A percentile compares a stretch with the other conserved stretches of the same genome.
phyloP scores from a whole-genome alignment of 1,140 invertebrate genomes.

The Berghia stephanieae region DNA sequence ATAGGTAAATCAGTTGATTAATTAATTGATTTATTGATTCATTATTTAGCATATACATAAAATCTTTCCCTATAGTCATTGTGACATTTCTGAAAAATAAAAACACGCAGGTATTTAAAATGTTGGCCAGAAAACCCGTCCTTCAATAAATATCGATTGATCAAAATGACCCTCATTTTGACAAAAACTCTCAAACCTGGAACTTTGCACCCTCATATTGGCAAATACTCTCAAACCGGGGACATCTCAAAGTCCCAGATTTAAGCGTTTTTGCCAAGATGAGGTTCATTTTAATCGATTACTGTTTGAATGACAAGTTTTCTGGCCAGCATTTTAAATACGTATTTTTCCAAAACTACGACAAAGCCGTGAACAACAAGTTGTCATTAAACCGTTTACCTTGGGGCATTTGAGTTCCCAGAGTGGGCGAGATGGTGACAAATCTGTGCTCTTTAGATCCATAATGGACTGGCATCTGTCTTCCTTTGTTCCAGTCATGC shows the following conservation, averaged over 20 bases:
- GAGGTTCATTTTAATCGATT: no score
- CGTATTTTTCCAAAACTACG: no score
- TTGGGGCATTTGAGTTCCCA: constrained; percentile 97
- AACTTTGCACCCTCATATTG: not conserved
- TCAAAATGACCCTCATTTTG: no score
- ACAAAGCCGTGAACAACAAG: not conserved
- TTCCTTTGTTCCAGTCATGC: constrained; percentile 86
- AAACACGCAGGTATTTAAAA: no score
- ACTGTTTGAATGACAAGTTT: no score
- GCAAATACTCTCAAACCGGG: not conserved
- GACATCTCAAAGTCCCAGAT: no score
- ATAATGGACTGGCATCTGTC: constrained; percentile 90
- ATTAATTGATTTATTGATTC: no score
- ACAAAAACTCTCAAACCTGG: no score
- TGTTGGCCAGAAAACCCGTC: no score
- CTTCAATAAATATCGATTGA: no score
- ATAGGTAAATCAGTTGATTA: not conserved
- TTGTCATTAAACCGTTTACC: constrained; percentile 66
- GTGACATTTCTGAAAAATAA: not conserved
- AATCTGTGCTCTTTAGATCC: constrained; percentile 81
- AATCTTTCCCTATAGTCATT: not conserved
- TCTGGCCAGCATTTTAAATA: no score
- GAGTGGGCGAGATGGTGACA: constrained; percentile 92
- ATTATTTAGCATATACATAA: not conserved
- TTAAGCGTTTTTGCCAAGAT: no score